A percentile compares a stretch with the other conserved stretches of the same genome.
Conservation (phyloP, 2,113 vertebrate genomes). For the Esox niger region DNA sequence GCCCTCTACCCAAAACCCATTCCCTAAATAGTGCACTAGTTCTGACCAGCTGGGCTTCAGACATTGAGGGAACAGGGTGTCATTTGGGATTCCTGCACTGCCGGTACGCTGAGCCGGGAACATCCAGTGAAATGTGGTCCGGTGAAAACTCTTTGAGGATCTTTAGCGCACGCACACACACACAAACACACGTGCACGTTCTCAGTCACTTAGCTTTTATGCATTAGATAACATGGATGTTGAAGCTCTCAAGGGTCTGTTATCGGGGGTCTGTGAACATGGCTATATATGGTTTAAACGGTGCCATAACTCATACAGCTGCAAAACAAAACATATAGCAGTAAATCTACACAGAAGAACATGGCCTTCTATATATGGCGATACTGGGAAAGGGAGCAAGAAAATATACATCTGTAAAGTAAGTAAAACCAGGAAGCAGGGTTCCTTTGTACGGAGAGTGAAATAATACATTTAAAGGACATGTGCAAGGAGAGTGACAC, state of each 20-base stretch:
- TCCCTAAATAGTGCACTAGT: no score
- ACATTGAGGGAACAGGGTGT: no score
- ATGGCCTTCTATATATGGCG: no score
- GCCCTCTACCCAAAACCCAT: neutral
- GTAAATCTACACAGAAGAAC: neutral
- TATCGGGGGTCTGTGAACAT: conserved; percentile 20
- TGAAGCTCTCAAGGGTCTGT: conserved; percentile 6
- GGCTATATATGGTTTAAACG: neutral
- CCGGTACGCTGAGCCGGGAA: neutral
- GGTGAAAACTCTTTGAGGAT: no score
- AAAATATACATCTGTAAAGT: no score
- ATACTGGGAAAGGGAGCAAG: no score
- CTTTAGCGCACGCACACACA: neutral
- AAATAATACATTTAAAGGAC: neutral
- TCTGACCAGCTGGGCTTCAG: no score
- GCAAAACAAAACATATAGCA: neutral
- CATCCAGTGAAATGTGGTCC: no score
- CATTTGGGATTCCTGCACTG: no score
- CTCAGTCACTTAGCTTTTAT: conserved; percentile 11
- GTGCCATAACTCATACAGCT: neutral
- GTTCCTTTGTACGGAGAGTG: no score
- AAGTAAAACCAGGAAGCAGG: no score
- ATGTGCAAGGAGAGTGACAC: neutral
- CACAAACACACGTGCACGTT: neutral
- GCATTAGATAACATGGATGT: neutral